Evolutionary conservation across 1,140 invertebrate genomes (phyloP), one percentile per base, ranked within the genome.

Genomic region (Marisa cornuarietis): DNA sequence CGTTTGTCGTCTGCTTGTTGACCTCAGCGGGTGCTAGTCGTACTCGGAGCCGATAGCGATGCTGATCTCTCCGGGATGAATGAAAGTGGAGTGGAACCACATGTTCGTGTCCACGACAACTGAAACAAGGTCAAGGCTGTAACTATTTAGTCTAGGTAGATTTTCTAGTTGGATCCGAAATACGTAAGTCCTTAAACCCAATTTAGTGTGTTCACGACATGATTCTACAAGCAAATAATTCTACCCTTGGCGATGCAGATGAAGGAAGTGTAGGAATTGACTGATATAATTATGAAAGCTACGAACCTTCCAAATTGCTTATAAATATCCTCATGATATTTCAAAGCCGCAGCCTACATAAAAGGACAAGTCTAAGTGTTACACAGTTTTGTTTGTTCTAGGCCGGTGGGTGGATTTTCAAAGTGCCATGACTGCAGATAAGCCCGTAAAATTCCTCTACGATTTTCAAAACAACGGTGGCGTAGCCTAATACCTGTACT

Each of bases 31-130:
- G 22, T 24, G 20, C 78, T 83, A 88, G 83, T 88, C 88, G 73
- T 87, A 88, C 79, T 89, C 88, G 5, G 88, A 87, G n/a, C 88
- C 88, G 63, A 89, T 88, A 14, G 84, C 87, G 62, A 89, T 88
- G 79, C 87, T 88, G 20, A 89, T 82, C 24, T 88, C 85, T 51
- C 88, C 88, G 13, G 85, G 87, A 72, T 88, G 85, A 8, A 89
- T 82, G 75, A 81, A 87, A 20, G 88, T 89, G 18, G 87, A 82
- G 76, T 89, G 88, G 73, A 88, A 89, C 88, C 88, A 89, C 58
- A 82, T 76, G 78, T 89, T 89, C 0, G 88, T 87, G 72, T 89
- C 87, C 14, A 89, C 61, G 14, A 89, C 83, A 80, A 89, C 88
- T 89, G 86, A 71, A 87, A 89, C 77, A 58, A 79, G 78, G 79